Conservation (phyloP, 2,113 vertebrate genomes). For the Hippocampus abdominalis region DNA sequence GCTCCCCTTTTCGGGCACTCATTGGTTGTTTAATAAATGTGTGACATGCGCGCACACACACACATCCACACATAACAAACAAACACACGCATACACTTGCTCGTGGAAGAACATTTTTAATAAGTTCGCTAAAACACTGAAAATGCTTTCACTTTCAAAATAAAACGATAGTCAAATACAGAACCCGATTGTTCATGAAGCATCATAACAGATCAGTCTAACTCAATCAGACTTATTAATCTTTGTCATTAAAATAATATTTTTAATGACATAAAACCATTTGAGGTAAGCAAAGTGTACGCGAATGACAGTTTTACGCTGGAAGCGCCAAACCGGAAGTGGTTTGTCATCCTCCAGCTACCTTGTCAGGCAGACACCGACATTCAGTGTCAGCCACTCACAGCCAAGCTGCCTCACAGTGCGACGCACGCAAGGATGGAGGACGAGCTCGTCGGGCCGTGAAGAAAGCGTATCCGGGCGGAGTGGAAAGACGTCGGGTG, state of each 20-base stretch:
- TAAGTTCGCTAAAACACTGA: background rate
- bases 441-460: constrained; percentile 18
- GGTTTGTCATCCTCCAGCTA: background rate
- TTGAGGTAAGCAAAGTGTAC: background rate
- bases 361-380: constrained; percentile 32
- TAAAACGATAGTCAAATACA: constrained; percentile 19
- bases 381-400: background rate
- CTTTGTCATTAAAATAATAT: background rate
- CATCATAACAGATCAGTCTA: too few relatives aligned
- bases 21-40: constrained; percentile 42
- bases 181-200: too few relatives aligned
- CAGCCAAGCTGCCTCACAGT: constrained; percentile 34
- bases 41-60: background rate
- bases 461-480: constrained; percentile 2
- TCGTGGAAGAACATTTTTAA: background rate
- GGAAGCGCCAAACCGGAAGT: constrained; percentile 1
- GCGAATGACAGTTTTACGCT: background rate
- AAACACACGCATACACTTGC: background rate
- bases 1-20: constrained; percentile 59
- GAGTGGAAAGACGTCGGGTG: background rate
- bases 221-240: background rate
- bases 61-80: too few relatives aligned
- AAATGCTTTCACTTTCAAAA: constrained; percentile 39
- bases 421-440: constrained; percentile 51
- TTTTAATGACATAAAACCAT: background rate